Conservation (phyloP, 2,797 vertebrate species). For the Pseudochromis fuscus region DNA sequence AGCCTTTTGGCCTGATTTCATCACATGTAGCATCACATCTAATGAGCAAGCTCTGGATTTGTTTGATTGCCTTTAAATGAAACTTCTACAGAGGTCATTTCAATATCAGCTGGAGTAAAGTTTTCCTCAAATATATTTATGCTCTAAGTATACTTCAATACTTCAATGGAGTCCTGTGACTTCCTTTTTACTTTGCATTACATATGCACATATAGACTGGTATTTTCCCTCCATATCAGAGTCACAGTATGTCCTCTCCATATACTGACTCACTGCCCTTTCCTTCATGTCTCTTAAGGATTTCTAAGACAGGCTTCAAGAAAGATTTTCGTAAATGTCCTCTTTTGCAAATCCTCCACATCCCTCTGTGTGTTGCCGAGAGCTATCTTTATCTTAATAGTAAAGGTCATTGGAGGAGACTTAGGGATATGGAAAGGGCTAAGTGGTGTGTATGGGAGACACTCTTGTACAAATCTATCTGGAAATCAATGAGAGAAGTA, state of each 20-base stretch:
- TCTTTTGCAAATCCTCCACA: slow-evolving; percentile 80
- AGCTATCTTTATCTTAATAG: slow-evolving; percentile 77
- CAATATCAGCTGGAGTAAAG: slow-evolving; percentile 57
- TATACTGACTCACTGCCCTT: slow-evolving; percentile 76
- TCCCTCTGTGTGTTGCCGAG: slow-evolving; percentile 59
- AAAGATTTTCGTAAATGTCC: slow-evolving; percentile 82
- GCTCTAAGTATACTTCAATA: slow-evolving; percentile 46
- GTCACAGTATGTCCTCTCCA: slow-evolving; percentile 69
- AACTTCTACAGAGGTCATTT: slow-evolving; percentile 53
- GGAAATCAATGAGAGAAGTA: slow-evolving; percentile 77
- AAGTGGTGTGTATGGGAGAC: slow-evolving; percentile 69
- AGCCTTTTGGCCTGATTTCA: slow-evolving; percentile 7
- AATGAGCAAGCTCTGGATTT: no score
- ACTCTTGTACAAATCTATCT: slow-evolving; percentile 36
- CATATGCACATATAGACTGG: slow-evolving; percentile 83
- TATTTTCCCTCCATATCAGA: slow-evolving; percentile 79
- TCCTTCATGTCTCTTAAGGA: slow-evolving; percentile 80
- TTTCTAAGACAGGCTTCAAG: slow-evolving; percentile 78
- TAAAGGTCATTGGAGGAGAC: slow-evolving; percentile 82
- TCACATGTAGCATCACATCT: no score
- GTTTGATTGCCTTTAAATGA: slow-evolving; percentile 37
- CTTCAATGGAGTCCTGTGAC: slow-evolving; percentile 64
- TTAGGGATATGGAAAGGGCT: slow-evolving; percentile 73
- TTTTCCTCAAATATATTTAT: slow-evolving; percentile 61
- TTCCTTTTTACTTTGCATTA: slow-evolving; percentile 74